These are phyloP conservation scores for Suncus etruscus DNA, from an alignment of 2,113 vertebrate species.

Conservation along the genomic window DNA sequence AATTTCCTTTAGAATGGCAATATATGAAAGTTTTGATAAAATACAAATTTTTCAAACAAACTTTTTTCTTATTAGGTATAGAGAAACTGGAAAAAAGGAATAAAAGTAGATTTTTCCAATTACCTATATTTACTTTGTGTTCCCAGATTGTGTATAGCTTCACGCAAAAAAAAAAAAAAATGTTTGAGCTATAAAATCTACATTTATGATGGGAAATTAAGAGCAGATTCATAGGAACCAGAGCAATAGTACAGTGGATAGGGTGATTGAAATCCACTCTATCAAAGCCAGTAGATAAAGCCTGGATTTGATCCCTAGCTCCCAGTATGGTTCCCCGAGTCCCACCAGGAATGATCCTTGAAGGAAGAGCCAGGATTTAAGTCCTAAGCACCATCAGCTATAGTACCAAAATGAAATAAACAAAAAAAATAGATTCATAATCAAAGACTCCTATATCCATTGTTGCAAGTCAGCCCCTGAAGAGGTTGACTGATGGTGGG, in stretches of 20 bases:
- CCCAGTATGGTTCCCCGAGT: too few relatives aligned
- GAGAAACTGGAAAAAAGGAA: neutral
- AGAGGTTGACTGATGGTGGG: too few relatives aligned
- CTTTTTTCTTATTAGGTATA: neutral
- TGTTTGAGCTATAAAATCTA: neutral
- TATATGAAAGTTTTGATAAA: neutral
- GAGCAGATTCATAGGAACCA: too few relatives aligned
- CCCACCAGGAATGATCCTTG: too few relatives aligned
- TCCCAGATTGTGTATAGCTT: neutral
- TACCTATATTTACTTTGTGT: neutral
- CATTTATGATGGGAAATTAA: neutral
- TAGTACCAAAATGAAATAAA: neutral
- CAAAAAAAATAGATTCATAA: neutral
- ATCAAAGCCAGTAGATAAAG: too few relatives aligned
- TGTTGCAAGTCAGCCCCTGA: too few relatives aligned
- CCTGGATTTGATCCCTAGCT: too few relatives aligned
- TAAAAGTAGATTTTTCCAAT: too few relatives aligned
- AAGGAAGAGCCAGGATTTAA: too few relatives aligned
- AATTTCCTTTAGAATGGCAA: slow-evolving; percentile 22
- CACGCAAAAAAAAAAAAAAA: neutral
- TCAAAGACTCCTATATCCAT: neutral
- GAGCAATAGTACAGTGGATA: too few relatives aligned
- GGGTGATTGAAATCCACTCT: too few relatives aligned
- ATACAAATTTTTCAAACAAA: neutral
- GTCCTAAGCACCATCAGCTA: too few relatives aligned